phyloP scores from a whole-genome alignment of 2,113 vertebrate genomes.

The Piaya cayana region DNA sequence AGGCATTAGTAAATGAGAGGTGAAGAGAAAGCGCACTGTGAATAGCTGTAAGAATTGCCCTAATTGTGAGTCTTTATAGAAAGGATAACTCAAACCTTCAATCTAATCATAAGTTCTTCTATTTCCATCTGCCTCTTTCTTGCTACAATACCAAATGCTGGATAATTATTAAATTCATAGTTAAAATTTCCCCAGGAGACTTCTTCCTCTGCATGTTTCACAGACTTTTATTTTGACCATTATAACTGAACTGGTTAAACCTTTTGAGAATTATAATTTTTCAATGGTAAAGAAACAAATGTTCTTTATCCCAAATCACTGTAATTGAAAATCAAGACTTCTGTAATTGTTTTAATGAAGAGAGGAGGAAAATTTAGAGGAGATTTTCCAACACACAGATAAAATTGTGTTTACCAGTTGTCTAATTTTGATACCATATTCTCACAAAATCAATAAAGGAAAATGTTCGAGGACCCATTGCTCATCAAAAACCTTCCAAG shows the following conservation, averaged over 20 bases:
- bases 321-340: not conserved
- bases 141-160: not conserved
- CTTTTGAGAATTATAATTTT: not conserved
- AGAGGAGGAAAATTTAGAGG: not conserved
- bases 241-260: not conserved
- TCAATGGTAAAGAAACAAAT: not conserved
- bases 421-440: not conserved
- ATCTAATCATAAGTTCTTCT: not conserved
- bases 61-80: not conserved
- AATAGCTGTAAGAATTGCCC: not conserved
- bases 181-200: not conserved
- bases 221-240: not conserved
- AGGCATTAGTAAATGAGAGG: not conserved
- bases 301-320: not conserved
- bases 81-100: conserved; percentile 10
- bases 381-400: not conserved
- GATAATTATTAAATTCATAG: not conserved
- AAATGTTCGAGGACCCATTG: conserved; percentile 18
- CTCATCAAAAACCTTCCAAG: conserved; percentile 36
- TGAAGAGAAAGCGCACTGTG: not conserved
- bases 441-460: conserved; percentile 37
- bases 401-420: not conserved
- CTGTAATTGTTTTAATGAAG: not conserved
- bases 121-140: not conserved
- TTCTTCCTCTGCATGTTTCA: not conserved